Percentiles rank a stretch among this genome's conserved stretches.
Evolutionary conservation across 1,140 invertebrate genomes (phyloP).

Genomic region (Hesperophylax magnus): DNA sequence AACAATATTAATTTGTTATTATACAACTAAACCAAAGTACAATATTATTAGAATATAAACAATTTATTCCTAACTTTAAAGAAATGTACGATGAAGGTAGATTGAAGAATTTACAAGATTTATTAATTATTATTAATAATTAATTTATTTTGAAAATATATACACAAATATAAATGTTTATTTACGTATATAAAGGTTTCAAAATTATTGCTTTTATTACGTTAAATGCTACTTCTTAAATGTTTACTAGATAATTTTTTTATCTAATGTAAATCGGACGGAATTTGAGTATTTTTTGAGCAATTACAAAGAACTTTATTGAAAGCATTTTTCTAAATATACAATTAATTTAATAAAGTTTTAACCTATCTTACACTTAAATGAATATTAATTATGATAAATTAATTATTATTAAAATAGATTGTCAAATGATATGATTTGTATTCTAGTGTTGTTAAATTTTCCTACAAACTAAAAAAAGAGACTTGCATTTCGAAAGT

Average conservation of each 20-base stretch:
- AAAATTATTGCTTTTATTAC: background rate
- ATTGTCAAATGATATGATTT: slow-evolving; percentile 36
- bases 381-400: slow-evolving; percentile 27
- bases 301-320: background rate
- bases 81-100: slow-evolving; percentile 10
- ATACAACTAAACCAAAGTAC: background rate
- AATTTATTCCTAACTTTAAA: too few species aligned
- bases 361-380: background rate
- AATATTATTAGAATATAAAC: background rate
- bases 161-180: background rate
- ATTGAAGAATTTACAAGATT: slow-evolving; percentile 1
- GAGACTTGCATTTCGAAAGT: background rate
- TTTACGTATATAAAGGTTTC: slow-evolving; percentile 6
- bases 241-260: background rate
- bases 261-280: background rate
- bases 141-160: background rate
- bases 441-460: slow-evolving; percentile 42
- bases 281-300: slow-evolving; percentile 19
- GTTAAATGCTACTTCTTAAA: background rate
- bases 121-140: too few species aligned
- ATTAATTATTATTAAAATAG: slow-evolving; percentile 22
- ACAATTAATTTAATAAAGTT: background rate
- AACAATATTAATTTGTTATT: slow-evolving; percentile 3
- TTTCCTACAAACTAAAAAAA: slow-evolving; percentile 60
- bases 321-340: background rate